Evolutionary conservation across 2,888 invertebrate genomes (phyloP).

Genomic region (Cataglyphis altisquamis): DNA sequence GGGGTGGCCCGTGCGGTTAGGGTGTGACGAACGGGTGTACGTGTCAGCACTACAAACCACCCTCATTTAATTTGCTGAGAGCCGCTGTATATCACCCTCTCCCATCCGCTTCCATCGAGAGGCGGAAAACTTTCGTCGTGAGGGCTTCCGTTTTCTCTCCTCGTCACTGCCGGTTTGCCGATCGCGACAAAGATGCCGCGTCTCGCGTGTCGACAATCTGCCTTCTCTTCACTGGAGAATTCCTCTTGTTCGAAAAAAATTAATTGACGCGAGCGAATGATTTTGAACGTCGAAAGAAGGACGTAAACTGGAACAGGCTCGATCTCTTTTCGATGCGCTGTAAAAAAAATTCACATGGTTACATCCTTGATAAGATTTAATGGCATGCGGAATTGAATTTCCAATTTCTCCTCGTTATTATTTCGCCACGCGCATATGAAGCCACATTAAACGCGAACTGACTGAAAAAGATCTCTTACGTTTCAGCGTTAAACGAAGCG

Average conservation of each 20-base stretch:
- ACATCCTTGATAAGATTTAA: background rate
- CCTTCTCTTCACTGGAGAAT: background rate
- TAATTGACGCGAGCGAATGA: conserved; percentile 1
- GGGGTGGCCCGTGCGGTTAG: conserved; percentile 71
- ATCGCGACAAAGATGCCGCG: conserved; percentile 64
- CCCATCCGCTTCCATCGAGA: conserved; percentile 37
- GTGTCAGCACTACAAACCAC: conserved; percentile 80
- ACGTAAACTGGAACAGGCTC: background rate
- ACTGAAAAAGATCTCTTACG: background rate
- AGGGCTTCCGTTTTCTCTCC: conserved; percentile 50
- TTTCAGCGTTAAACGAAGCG: background rate
- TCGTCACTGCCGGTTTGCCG: conserved; percentile 43
- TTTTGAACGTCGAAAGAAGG: background rate
- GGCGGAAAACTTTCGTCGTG: conserved; percentile 59
- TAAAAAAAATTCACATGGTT: background rate
- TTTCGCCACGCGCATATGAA: background rate
- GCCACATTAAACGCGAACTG: background rate
- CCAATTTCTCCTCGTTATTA: background rate
- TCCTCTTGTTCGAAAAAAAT: background rate
- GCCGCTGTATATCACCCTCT: conserved; percentile 75
- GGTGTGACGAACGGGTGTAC: conserved; percentile 79
- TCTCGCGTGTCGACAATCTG: conserved; percentile 17
- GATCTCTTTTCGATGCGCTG: background rate
- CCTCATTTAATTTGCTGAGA: conserved; percentile 80
- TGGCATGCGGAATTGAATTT: conserved; percentile 18